Percentiles rank a stretch among this genome's conserved stretches.
phyloP scores from a whole-genome alignment of 2,113 vertebrate species.

The Sylvietta virens region DNA sequence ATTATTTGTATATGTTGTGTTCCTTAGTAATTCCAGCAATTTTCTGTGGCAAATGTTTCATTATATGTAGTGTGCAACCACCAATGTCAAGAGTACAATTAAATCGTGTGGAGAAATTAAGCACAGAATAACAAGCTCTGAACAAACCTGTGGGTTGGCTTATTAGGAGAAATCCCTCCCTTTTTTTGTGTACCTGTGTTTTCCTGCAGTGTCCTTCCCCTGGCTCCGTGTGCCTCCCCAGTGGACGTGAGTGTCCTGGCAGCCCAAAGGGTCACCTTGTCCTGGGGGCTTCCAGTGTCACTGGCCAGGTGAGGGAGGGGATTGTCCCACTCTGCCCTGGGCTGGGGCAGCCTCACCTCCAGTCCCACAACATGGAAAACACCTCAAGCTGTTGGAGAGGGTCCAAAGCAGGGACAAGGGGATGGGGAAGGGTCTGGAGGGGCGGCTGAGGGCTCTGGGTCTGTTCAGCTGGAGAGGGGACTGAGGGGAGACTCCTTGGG shows the following conservation, averaged over 20 bases:
- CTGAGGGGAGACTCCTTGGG: neutral
- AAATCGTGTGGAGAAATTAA: neutral
- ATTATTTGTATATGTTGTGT: neutral
- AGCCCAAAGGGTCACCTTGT: neutral
- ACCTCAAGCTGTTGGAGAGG: neutral
- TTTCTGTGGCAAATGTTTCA: neutral
- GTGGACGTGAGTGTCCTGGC: neutral
- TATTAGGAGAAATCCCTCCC: neutral
- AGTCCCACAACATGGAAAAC: rapidly evolving
- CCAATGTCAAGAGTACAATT: neutral
- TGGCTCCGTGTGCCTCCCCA: neutral
- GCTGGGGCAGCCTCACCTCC: neutral
- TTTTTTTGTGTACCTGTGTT: neutral
- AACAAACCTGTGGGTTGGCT: neutral
- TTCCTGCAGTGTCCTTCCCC: neutral
- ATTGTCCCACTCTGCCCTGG: neutral
- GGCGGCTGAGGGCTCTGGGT: neutral
- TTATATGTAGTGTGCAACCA: neutral
- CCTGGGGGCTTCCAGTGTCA: neutral
- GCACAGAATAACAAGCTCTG: neutral
- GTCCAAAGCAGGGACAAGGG: neutral
- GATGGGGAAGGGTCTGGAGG: neutral
- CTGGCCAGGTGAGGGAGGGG: rapidly evolving
- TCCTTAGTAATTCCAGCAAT: neutral
- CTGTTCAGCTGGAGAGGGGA: neutral